phyloP scores from a whole-genome alignment of 2,888 invertebrate species.

The Beris chalybata region DNA sequence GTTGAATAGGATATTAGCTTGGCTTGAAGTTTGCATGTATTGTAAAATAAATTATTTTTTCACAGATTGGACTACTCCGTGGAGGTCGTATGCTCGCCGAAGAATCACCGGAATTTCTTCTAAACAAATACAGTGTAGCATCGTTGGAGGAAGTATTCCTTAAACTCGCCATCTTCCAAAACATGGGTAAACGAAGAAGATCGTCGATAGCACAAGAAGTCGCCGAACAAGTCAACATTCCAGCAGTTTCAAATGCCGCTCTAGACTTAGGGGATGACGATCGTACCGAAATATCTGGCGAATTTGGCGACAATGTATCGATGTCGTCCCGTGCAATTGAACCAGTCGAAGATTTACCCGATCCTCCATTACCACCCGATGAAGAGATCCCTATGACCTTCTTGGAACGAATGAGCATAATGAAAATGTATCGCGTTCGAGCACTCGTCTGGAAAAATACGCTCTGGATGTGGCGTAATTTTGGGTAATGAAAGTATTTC shows the following conservation, averaged over 20 bases:
- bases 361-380: constrained; percentile 71
- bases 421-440: constrained; percentile 73
- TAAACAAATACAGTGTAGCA: constrained; percentile 71
- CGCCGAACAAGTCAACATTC: constrained; percentile 67
- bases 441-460: constrained; percentile 88
- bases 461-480: constrained; percentile 82
- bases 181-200: constrained; percentile 76
- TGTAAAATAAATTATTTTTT: not conserved
- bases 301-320: constrained; percentile 84
- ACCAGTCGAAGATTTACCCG: constrained; percentile 62
- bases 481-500: constrained; percentile 63
- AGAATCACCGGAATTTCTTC: constrained; percentile 72
- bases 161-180: constrained; percentile 78
- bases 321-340: constrained; percentile 72
- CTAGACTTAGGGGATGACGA: constrained; percentile 70
- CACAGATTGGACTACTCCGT: constrained; percentile 79
- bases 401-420: constrained; percentile 64
- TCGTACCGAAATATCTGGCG: constrained; percentile 76
- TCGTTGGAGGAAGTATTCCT: constrained; percentile 81
- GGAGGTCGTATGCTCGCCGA: constrained; percentile 84
- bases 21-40: no score
- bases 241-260: constrained; percentile 67
- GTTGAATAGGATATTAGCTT: no score
- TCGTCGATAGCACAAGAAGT: constrained; percentile 80
- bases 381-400: constrained; percentile 62